Conservation (phyloP, 2,797 vertebrate genomes). For the Heliangelus exortis region DNA sequence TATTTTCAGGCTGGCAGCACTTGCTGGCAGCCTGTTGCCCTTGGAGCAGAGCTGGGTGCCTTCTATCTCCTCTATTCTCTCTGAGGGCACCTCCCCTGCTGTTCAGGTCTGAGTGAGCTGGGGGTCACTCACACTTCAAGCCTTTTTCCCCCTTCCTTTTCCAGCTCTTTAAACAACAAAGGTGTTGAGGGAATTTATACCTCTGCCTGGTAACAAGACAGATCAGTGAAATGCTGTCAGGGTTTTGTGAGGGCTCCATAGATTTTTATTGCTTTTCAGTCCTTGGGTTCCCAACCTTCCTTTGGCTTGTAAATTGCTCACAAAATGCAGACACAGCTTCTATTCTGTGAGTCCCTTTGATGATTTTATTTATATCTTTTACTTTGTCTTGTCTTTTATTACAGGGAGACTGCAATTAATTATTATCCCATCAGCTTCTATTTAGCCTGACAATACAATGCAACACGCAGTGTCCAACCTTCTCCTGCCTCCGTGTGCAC, state of each 20-base stretch:
- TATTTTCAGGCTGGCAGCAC: not conserved
- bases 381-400: constrained; percentile 77
- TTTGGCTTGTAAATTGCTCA: constrained; percentile 73
- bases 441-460: constrained; percentile 72
- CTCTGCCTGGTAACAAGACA: constrained; percentile 70
- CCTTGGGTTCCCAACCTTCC: constrained; percentile 75
- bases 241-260: constrained; percentile 54
- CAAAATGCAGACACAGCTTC: constrained; percentile 72
- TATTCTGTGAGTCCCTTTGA: constrained; percentile 66
- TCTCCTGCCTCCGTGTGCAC: constrained; percentile 44
- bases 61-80: constrained; percentile 8
- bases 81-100: not conserved
- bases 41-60: not conserved
- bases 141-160: constrained; percentile 50
- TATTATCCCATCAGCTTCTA: constrained; percentile 77
- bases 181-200: constrained; percentile 74
- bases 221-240: constrained; percentile 52
- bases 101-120: constrained; percentile 11
- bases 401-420: constrained; percentile 78
- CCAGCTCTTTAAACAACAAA: constrained; percentile 74
- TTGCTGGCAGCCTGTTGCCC: constrained; percentile 2
- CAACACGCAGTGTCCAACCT: constrained; percentile 46
- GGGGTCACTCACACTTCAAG: constrained; percentile 41
- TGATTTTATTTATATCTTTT: constrained; percentile 77
- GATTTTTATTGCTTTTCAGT: constrained; percentile 74